phyloP scores from a whole-genome alignment of 2,797 vertebrate species.

The Lepus townsendii region DNA sequence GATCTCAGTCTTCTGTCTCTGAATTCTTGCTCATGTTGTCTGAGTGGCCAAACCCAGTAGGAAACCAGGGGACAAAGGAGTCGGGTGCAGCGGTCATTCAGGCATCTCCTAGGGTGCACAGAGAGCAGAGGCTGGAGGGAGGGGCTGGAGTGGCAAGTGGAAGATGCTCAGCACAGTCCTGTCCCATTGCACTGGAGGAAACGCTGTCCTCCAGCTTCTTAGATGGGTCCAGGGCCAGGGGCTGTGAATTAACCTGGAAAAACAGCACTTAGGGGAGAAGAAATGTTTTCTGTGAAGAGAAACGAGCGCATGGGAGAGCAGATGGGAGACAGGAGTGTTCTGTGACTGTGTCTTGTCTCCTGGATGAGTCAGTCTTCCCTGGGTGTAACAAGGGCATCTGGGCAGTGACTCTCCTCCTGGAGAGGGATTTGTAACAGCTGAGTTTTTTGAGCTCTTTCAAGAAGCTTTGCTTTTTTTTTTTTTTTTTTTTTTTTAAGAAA shows the following conservation, averaged over 20 bases:
- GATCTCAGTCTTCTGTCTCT: neutral
- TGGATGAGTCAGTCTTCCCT: neutral
- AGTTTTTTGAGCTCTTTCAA: neutral
- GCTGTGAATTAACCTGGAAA: neutral
- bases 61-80: neutral
- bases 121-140: neutral
- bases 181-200: neutral
- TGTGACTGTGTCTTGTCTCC: neutral
- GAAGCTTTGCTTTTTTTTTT: neutral
- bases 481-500: neutral
- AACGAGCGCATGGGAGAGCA: neutral
- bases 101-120: neutral
- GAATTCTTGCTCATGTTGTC: neutral
- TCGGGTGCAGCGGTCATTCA: neutral
- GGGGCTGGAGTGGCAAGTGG: neutral
- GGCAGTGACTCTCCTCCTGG: neutral
- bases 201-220: neutral
- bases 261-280: neutral
- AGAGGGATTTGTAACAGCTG: neutral
- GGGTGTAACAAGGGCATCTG: too few species aligned
- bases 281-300: neutral
- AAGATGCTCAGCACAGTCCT: neutral
- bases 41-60: neutral
- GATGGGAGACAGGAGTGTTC: neutral
- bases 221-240: neutral